phyloP scores from a whole-genome alignment of 2,797 vertebrate species.

The Muscicapa comitata region DNA sequence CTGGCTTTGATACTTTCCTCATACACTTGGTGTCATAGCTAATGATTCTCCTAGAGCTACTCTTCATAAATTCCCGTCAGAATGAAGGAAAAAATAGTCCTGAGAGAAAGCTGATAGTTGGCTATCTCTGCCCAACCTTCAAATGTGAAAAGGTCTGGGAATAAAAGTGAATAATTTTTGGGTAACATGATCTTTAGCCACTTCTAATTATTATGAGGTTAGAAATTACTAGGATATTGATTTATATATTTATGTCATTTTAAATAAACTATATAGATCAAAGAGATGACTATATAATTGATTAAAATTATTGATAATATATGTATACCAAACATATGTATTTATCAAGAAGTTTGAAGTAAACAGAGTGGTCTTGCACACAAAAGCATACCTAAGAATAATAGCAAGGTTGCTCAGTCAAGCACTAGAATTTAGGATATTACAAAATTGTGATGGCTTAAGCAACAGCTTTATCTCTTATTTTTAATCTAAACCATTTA shows the following conservation, averaged over 20 bases:
- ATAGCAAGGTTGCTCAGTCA: background rate
- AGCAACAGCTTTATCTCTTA: background rate
- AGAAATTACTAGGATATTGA: background rate
- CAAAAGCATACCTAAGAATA: background rate
- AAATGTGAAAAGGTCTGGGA: background rate
- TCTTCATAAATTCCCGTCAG: background rate
- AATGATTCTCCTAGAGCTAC: background rate
- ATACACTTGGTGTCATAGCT: background rate
- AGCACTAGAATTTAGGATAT: background rate
- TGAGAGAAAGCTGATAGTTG: background rate
- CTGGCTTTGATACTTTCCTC: background rate
- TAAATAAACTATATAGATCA: background rate
- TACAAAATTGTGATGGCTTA: background rate
- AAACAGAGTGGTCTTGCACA: background rate
- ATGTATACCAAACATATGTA: background rate
- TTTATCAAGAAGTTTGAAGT: background rate
- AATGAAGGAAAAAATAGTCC: background rate
- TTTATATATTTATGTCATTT: background rate
- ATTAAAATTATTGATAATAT: background rate
- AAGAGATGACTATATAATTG: background rate
- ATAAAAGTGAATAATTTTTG: background rate
- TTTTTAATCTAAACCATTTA: background rate
- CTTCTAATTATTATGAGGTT: background rate
- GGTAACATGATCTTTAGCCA: accelerated
- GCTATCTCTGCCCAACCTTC: background rate